A percentile compares a stretch with the other conserved stretches of the same genome.
Evolutionary conservation across 2,113 vertebrate genomes (phyloP).

Genomic region (Protobothrops mucrosquamatus): DNA sequence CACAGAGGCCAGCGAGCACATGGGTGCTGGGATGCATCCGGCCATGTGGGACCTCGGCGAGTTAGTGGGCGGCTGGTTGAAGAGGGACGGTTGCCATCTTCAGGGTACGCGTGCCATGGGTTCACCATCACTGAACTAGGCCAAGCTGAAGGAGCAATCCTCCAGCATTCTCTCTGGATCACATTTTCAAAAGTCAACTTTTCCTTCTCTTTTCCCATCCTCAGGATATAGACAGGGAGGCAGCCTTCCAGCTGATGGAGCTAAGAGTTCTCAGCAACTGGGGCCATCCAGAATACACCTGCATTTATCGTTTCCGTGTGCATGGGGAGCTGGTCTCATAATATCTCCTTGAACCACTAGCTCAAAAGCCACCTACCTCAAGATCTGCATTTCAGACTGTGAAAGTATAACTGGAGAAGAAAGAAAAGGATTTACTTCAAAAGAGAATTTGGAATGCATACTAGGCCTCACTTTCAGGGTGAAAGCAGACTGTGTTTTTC

Average conservation of each 20-base stretch:
- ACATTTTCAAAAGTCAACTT: background rate
- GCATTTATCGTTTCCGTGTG: conserved; percentile 94
- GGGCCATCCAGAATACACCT: conserved; percentile 94
- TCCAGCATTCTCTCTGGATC: background rate
- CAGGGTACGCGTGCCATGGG: no score
- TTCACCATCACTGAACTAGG: background rate
- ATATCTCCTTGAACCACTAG: background rate
- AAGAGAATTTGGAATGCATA: background rate
- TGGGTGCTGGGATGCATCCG: no score
- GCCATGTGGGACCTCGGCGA: no score
- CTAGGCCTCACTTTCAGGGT: no score
- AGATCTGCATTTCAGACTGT: rapidly evolving
- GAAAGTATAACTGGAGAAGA: conserved; percentile 41
- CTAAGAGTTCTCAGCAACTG: conserved; percentile 89
- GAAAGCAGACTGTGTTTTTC: background rate
- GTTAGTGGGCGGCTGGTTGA: no score
- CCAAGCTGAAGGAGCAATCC: background rate
- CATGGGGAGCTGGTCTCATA: conserved; percentile 75
- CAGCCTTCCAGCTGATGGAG: conserved; percentile 73
- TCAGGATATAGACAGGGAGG: conserved; percentile 54
- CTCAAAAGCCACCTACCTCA: background rate
- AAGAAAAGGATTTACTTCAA: background rate
- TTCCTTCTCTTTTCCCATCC: background rate
- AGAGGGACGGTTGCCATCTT: no score
- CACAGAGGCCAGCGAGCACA: no score